phyloP scores from a whole-genome alignment of 2,888 invertebrate species.

The Peribatodes rhomboidaria region DNA sequence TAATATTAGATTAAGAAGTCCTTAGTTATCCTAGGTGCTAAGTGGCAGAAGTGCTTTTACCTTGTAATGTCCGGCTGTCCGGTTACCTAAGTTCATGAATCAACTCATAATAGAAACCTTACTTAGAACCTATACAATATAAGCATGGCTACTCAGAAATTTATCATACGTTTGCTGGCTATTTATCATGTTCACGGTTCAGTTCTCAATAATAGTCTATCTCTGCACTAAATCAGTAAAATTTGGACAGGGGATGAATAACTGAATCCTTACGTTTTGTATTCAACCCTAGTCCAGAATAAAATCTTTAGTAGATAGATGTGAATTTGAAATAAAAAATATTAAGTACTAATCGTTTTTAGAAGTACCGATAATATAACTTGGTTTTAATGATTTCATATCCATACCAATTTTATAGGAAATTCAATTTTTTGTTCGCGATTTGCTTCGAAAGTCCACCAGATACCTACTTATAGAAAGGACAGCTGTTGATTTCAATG shows the following conservation, averaged over 20 bases:
- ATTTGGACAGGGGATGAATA: conserved; percentile 55
- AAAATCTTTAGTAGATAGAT: conserved; percentile 15
- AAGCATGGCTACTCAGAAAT: conserved; percentile 12
- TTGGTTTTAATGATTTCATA: too few relatives aligned
- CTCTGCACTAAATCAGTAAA: conserved; percentile 56
- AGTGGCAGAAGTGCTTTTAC: neutral
- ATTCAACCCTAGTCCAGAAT: conserved; percentile 38
- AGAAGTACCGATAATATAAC: too few relatives aligned
- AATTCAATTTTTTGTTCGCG: too few relatives aligned
- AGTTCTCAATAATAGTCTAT: conserved; percentile 55
- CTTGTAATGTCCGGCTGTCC: neutral
- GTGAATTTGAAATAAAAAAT: conserved; percentile 13
- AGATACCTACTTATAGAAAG: too few relatives aligned
- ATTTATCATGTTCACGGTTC: conserved; percentile 59
- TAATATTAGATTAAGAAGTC: neutral
- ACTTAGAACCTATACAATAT: neutral
- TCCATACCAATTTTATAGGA: too few relatives aligned
- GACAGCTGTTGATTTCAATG: too few relatives aligned
- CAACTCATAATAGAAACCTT: conserved; percentile 7
- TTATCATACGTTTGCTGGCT: conserved; percentile 27
- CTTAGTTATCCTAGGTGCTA: neutral
- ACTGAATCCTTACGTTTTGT: conserved; percentile 46
- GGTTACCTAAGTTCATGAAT: neutral
- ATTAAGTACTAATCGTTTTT: too few relatives aligned
- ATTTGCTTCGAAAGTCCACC: too few relatives aligned